Base-by-base conservation (phyloP, 2,113 vertebrate species). In the Scomber japonicus region DNA sequence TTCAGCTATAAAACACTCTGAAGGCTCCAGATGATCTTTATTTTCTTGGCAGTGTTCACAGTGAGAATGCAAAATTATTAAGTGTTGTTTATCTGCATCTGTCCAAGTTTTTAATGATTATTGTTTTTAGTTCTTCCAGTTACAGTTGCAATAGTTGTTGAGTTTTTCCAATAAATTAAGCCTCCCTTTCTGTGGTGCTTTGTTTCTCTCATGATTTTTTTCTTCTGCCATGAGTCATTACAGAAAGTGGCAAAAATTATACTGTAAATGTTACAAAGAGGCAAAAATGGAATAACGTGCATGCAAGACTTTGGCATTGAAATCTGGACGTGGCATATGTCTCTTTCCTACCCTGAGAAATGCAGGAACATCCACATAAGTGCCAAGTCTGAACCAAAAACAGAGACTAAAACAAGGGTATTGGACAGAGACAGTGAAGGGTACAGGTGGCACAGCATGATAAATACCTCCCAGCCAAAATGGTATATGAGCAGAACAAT, bases 51-150 rank as follows among this genome's bases (percentile, higher is more conserved):
- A 57, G 44, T 56, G 65, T 59, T 87, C 75, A 53, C 72, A 62
- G 67, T 60, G 71, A 79, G 73, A 68, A 88, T 82, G 80, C 84
- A 87, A 86, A 93, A 88, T 91, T 88, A 94, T 91, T 84, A 92
- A 90, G 83, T 90, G 82, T 84, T 91, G 91, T 92, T 92, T 91
- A 90, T 93, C 75, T 79, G 73, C 62, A 88, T 78, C 61, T 71
- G 30, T 91, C 90, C 91, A 93, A 84, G 56, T 79, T 88, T 67
- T 85, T 78, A 75, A 90, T 85, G 70, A 88, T 83, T 78, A 85
- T 86, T 88, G 64, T 85, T 93, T 83, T 87, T 72, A 67, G 71
- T 50, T 67, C 77, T 83, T 86, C 80, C 84, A 86, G 80, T 83
- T 81, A 72, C 68, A 85, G 80, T 85, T 59, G 69, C 78, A 50